phyloP scores from a whole-genome alignment of 1,140 invertebrate genomes.

The Chironomus tepperi region DNA sequence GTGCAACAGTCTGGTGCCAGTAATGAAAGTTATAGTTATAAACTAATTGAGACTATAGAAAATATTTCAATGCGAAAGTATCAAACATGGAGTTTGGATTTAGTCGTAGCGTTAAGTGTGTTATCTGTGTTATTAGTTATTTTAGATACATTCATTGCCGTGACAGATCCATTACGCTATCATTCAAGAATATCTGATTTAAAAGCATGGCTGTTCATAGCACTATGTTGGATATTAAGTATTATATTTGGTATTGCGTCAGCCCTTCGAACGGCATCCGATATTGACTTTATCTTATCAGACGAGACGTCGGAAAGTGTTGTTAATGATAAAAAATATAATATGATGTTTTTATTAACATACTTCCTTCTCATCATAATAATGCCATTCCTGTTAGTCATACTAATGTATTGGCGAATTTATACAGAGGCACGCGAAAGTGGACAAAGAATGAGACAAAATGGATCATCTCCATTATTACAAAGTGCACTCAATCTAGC shows the following conservation, averaged over 20 bases:
- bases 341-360: slow-evolving; percentile 36
- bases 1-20: not conserved
- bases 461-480: slow-evolving; percentile 47
- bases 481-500: slow-evolving; percentile 39
- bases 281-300: not conserved
- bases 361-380: slow-evolving; percentile 52
- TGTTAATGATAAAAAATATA: slow-evolving; percentile 30
- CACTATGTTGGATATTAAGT: slow-evolving; percentile 55
- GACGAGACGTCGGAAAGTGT: not conserved
- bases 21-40: not conserved
- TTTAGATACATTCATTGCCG: slow-evolving; percentile 77
- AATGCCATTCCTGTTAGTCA: slow-evolving; percentile 55
- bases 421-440: slow-evolving; percentile 61
- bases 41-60: not conserved
- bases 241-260: slow-evolving; percentile 46
- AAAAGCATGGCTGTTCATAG: slow-evolving; percentile 59
- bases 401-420: slow-evolving; percentile 62
- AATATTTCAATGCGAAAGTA: not conserved
- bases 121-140: slow-evolving; percentile 72
- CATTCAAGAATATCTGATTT: slow-evolving; percentile 64
- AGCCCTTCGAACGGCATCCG: slow-evolving; percentile 31
- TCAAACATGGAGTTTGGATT: slow-evolving; percentile 32
- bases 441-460: slow-evolving; percentile 56
- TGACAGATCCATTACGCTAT: slow-evolving; percentile 78
- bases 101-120: slow-evolving; percentile 40